Evolutionary conservation across 2,113 vertebrate genomes (phyloP).

Genomic region (Mesembrinibis cayennensis): DNA sequence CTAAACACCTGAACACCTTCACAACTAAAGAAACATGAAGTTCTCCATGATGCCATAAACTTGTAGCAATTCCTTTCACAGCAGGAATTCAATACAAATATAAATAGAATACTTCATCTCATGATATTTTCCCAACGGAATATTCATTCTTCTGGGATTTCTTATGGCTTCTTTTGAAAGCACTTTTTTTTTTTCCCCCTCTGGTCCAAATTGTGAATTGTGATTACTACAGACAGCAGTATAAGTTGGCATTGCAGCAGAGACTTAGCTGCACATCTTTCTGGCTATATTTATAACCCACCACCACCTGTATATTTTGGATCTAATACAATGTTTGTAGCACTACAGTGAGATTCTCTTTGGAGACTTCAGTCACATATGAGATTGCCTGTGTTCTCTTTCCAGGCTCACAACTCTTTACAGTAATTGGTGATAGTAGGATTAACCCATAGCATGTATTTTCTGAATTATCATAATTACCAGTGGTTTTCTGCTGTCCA

Average conservation of each 20-base stretch:
- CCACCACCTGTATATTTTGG: neutral
- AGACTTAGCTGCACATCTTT: neutral
- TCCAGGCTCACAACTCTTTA: neutral
- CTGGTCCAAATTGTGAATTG: neutral
- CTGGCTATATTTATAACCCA: neutral
- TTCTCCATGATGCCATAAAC: neutral
- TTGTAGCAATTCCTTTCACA: neutral
- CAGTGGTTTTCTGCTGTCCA: neutral
- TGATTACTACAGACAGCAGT: neutral
- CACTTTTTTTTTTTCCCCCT: fast-evolving
- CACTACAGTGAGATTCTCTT: neutral
- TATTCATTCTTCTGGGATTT: neutral
- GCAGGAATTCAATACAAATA: neutral
- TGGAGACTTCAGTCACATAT: neutral
- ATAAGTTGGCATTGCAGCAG: neutral
- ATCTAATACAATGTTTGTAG: fast-evolving
- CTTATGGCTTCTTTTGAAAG: neutral
- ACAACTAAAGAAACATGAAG: neutral
- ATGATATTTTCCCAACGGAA: neutral
- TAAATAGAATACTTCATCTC: neutral
- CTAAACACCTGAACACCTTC: neutral
- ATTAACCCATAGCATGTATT: neutral
- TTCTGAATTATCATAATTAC: neutral
- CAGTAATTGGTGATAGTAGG: neutral
- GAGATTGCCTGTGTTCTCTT: neutral